Percentiles rank a stretch among this genome's conserved stretches.
Conservation (phyloP, 2,888 invertebrate species). For the Epinotia nisella region DNA sequence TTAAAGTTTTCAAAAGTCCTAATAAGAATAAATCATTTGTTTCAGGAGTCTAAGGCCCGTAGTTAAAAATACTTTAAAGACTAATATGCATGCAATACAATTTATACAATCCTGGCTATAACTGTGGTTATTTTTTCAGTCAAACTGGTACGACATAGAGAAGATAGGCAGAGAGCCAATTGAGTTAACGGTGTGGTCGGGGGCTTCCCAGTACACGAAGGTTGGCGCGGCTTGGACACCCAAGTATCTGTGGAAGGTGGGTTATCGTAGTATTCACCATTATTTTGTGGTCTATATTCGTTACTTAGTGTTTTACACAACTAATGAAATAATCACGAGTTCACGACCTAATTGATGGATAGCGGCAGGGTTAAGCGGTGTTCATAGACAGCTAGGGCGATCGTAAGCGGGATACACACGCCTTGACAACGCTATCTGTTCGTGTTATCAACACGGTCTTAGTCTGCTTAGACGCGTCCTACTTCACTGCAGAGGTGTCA, state of each 20-base stretch:
- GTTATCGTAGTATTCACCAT: neutral
- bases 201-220: conserved; percentile 24
- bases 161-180: neutral
- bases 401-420: no score
- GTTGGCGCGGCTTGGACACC: conserved; percentile 45
- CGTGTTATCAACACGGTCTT: no score
- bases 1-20: no score
- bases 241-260: conserved; percentile 57
- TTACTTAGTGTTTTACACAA: no score
- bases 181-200: conserved; percentile 19
- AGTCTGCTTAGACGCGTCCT: no score
- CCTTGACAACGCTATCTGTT: no score
- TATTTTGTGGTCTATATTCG: neutral
- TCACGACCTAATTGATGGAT: no score
- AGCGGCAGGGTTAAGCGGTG: no score
- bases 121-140: conserved; percentile 17
- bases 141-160: conserved; percentile 30
- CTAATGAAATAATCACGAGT: no score
- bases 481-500: no score
- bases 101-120: neutral
- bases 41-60: neutral
- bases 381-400: no score
- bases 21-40: no score
- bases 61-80: neutral
- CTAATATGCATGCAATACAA: neutral